Evolutionary conservation across 2,113 vertebrate species (phyloP).

Genomic region (Pseudorasbora parva): DNA sequence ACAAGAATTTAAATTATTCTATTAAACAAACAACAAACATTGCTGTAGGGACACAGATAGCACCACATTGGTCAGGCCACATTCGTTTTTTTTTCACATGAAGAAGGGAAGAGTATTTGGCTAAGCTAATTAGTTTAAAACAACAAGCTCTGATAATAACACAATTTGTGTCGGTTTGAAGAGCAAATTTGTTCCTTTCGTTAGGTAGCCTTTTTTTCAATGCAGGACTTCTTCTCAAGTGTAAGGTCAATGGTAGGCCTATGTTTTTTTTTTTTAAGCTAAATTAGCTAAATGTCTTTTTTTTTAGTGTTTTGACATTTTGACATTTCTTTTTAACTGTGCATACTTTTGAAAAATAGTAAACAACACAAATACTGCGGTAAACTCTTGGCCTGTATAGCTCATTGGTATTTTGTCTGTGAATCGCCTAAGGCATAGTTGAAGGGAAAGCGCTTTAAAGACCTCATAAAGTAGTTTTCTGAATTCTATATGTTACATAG

Average conservation of each 20-base stretch:
- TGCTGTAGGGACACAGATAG: conserved; percentile 12
- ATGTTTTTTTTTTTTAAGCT: neutral
- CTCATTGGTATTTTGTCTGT: conserved; percentile 51
- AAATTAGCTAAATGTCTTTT: neutral
- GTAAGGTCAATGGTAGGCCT: neutral
- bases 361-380: neutral
- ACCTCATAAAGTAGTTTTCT: conserved; percentile 23
- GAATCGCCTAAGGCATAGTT: conserved; percentile 37
- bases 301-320: conserved; percentile 25
- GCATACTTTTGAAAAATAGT: neutral
- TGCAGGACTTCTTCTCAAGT: neutral
- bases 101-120: neutral
- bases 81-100: neutral
- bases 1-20: conserved; percentile 8
- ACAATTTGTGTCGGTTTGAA: neutral
- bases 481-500: conserved; percentile 9
- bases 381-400: conserved; percentile 16
- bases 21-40: conserved; percentile 8
- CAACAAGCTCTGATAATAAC: conserved; percentile 4
- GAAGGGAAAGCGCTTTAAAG: conserved; percentile 27
- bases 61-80: neutral
- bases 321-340: conserved; percentile 8
- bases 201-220: neutral
- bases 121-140: conserved; percentile 30
- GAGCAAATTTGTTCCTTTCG: neutral